phyloP scores from a whole-genome alignment of 2,113 vertebrate species.

The Osmerus mordax region DNA sequence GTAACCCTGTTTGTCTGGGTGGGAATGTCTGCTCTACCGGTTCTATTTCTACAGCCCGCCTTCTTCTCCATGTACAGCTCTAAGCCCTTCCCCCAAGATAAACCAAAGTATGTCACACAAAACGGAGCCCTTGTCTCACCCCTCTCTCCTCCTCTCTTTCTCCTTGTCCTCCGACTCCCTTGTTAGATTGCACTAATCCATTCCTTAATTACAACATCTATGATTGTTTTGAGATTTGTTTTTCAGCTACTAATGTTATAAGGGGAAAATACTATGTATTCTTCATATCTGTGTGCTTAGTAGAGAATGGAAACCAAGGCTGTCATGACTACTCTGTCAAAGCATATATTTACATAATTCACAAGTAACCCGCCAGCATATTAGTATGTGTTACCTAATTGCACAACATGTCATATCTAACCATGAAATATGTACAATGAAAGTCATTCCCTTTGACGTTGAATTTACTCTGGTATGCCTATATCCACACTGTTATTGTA shows the following conservation, averaged over 20 bases:
- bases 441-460: slow-evolving; percentile 49
- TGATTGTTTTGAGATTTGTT: slow-evolving; percentile 25
- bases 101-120: slow-evolving; percentile 67
- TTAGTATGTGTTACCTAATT: slow-evolving; percentile 33
- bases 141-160: slow-evolving; percentile 24
- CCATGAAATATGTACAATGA: slow-evolving; percentile 35
- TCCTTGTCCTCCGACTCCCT: slow-evolving; percentile 41
- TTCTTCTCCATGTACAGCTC: not conserved
- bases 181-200: slow-evolving; percentile 84
- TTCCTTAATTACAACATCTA: slow-evolving; percentile 49
- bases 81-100: slow-evolving; percentile 42
- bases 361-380: slow-evolving; percentile 30
- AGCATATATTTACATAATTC: slow-evolving; percentile 39
- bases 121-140: slow-evolving; percentile 25
- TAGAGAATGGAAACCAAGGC: slow-evolving; percentile 49
- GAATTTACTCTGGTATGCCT: slow-evolving; percentile 40
- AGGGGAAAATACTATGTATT: slow-evolving; percentile 33
- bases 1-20: not conserved
- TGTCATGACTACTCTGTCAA: slow-evolving; percentile 50
- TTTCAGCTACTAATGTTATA: slow-evolving; percentile 46
- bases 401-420: slow-evolving; percentile 24
- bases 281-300: slow-evolving; percentile 34
- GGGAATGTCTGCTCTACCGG: slow-evolving; percentile 6
- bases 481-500: slow-evolving; percentile 51
- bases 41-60: not conserved